Conservation (phyloP, 2,888 invertebrate genomes). For the Octodonta nipae region DNA sequence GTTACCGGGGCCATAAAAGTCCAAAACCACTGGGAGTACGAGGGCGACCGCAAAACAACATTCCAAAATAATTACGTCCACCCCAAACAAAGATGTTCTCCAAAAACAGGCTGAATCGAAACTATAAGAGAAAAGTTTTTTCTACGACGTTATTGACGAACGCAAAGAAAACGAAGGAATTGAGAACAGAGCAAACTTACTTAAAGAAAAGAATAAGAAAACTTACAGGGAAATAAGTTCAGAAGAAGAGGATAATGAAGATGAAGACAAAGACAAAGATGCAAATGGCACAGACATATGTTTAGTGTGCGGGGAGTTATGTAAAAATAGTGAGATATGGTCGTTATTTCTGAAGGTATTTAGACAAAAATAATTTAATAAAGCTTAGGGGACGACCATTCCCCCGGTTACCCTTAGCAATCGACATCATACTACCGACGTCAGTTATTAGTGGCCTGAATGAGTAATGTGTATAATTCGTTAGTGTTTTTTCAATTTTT, state of each 20-base stretch:
- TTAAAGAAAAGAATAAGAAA: background rate
- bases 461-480: too few species aligned
- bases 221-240: background rate
- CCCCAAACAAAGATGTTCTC: background rate
- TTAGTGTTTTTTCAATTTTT: too few species aligned
- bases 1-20: background rate
- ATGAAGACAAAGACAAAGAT: background rate
- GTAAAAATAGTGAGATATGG: too few species aligned
- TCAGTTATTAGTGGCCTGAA: too few species aligned
- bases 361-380: too few species aligned
- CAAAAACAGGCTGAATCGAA: background rate
- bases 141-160: background rate
- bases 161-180: background rate
- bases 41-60: background rate
- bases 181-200: background rate
- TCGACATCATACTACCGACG: too few species aligned
- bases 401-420: too few species aligned
- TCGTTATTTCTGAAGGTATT: too few species aligned
- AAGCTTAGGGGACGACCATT: too few species aligned
- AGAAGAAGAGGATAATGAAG: background rate
- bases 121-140: background rate
- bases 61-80: background rate
- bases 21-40: background rate
- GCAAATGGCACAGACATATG: too few species aligned
- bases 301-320: too few species aligned